Evolutionary conservation across 1,140 invertebrate species (phyloP).

Genomic region (Drosophila kepulauana): DNA sequence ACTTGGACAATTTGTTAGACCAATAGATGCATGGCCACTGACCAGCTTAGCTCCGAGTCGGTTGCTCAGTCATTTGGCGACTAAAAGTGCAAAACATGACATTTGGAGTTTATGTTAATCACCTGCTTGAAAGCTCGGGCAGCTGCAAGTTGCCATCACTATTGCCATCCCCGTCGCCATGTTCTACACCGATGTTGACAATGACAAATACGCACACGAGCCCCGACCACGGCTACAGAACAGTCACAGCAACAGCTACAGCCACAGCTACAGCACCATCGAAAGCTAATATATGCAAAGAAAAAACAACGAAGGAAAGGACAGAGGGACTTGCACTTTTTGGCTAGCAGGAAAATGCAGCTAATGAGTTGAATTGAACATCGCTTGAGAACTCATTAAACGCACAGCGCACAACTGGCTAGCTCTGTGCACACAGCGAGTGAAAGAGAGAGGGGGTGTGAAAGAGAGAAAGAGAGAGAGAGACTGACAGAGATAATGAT

Average conservation of each 20-base stretch:
- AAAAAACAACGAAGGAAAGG: conserved; percentile 34
- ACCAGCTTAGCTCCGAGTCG: conserved; percentile 39
- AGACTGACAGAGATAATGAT: conserved; percentile 67
- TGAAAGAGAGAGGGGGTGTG: background rate
- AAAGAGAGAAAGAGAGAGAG: background rate
- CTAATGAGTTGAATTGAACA: conserved; percentile 82
- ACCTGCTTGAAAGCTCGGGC: conserved; percentile 81
- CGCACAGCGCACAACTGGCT: conserved; percentile 37
- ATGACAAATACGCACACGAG: conserved; percentile 83
- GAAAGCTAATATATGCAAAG: conserved; percentile 46
- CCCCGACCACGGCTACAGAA: conserved; percentile 15
- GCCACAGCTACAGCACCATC: background rate
- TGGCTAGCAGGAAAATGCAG: conserved; percentile 75
- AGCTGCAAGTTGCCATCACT: conserved; percentile 58
- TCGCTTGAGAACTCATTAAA: conserved; percentile 82
- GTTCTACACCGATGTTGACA: conserved; percentile 84
- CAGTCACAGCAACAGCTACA: conserved; percentile 18
- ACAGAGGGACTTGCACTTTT: conserved; percentile 68
- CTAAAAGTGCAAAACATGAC: conserved; percentile 79
- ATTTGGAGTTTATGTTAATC: conserved; percentile 84
- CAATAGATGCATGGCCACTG: conserved; percentile 30
- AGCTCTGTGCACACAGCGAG: conserved; percentile 2
- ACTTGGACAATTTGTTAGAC: conserved; percentile 64
- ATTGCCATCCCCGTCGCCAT: conserved; percentile 46
- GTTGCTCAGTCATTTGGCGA: conserved; percentile 24